These are phyloP conservation scores for Eilema depressum DNA, from an alignment of 2,888 invertebrate species.

Conservation along the genomic window DNA sequence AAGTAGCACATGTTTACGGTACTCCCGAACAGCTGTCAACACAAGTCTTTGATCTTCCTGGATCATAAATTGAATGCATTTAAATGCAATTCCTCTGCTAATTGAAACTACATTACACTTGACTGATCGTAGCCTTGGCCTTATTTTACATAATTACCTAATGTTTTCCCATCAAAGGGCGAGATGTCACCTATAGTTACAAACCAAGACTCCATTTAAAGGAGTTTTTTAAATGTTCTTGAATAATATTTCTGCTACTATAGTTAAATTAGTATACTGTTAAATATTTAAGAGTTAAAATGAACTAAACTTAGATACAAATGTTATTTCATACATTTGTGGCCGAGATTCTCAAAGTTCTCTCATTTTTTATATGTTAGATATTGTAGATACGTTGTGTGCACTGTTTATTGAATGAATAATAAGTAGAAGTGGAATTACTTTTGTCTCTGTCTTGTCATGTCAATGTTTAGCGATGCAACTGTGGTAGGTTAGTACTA, in stretches of 20 bases:
- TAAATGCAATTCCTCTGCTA: constrained; percentile 31
- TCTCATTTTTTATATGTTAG: neutral
- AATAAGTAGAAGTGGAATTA: neutral
- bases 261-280: neutral
- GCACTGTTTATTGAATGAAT: neutral
- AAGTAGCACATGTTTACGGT: constrained; percentile 54
- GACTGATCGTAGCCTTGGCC: constrained; percentile 12
- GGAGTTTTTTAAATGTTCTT: neutral
- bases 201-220: neutral
- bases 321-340: neutral
- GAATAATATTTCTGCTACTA: neutral
- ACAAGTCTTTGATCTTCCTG: constrained; percentile 48
- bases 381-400: neutral
- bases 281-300: neutral
- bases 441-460: neutral
- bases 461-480: neutral
- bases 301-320: too few species aligned
- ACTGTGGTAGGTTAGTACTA: neutral
- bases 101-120: constrained; percentile 32
- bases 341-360: neutral
- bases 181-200: neutral
- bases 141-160: neutral
- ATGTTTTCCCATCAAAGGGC: neutral
- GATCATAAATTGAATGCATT: constrained; percentile 43
- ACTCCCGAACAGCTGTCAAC: constrained; percentile 59